phyloP scores from a whole-genome alignment of 2,113 vertebrate genomes.

The Andinoacara biseriatus region DNA sequence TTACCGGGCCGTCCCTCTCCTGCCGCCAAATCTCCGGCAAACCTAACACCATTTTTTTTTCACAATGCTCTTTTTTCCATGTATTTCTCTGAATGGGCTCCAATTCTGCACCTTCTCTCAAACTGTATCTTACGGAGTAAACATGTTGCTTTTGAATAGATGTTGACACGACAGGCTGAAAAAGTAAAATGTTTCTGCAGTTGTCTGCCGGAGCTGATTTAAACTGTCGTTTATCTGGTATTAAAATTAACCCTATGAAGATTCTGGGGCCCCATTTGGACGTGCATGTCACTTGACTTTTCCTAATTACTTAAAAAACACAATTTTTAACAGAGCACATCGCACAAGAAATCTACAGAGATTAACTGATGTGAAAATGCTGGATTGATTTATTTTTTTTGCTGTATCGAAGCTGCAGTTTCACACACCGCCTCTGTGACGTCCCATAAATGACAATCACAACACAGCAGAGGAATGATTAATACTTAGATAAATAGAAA shows the following conservation, averaged over 20 bases:
- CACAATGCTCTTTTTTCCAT: not conserved
- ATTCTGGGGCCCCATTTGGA: not conserved
- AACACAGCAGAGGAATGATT: not conserved
- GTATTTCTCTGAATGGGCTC: not conserved
- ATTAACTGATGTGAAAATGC: not conserved
- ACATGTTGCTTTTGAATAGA: slow-evolving; percentile 7
- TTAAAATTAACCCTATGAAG: not conserved
- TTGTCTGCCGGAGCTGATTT: not conserved
- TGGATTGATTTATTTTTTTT: not conserved
- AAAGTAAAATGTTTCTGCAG: not conserved
- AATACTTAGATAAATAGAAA: not conserved
- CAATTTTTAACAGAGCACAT: not conserved
- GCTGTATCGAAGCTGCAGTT: too few relatives aligned
- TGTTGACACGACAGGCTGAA: not conserved
- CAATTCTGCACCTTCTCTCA: not conserved
- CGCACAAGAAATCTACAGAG: not conserved
- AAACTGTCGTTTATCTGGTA: not conserved
- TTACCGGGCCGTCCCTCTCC: slow-evolving; percentile 34
- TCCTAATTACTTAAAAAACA: not conserved
- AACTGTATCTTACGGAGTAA: slow-evolving; percentile 5
- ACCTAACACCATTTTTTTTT: not conserved
- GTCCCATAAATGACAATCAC: too few relatives aligned
- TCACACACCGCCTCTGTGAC: too few relatives aligned
- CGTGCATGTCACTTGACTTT: not conserved
- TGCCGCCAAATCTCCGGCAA: slow-evolving; percentile 16